phyloP scores from a whole-genome alignment of 2,888 invertebrate genomes.

The Drosophila helvetica region DNA sequence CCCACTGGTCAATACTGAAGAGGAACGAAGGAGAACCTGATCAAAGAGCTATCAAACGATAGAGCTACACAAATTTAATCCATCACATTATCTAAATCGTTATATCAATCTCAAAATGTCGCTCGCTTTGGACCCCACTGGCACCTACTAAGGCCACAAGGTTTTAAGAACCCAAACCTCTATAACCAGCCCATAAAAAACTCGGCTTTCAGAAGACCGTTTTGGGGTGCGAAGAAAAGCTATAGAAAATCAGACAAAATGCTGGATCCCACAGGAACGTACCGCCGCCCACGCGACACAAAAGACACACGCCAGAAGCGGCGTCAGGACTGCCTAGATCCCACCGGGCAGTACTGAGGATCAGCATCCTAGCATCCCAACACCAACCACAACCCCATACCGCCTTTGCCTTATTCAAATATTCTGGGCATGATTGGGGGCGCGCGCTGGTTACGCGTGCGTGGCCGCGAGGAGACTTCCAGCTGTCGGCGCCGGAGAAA shows the following conservation, averaged over 20 bases:
- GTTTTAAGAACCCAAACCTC: too few species aligned
- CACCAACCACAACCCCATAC: conserved; percentile 37
- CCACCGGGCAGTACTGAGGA: conserved; percentile 82
- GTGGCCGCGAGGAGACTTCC: conserved; percentile 84
- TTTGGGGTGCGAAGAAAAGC: background rate
- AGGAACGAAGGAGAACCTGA: conserved; percentile 12
- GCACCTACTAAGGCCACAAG: conserved; percentile 77
- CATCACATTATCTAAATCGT: background rate
- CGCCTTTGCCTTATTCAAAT: conserved; percentile 74
- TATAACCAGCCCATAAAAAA: background rate
- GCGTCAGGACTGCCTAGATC: conserved; percentile 76
- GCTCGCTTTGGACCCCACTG: conserved; percentile 82
- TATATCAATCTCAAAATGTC: conserved; percentile 76
- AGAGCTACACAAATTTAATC: background rate
- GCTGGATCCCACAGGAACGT: conserved; percentile 84
- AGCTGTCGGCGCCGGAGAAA: conserved; percentile 84
- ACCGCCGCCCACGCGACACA: conserved; percentile 78
- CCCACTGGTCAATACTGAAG: conserved; percentile 83
- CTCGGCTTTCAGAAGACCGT: background rate
- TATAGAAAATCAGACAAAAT: conserved; percentile 49
- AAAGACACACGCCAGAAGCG: conserved; percentile 71
- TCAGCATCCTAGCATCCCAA: background rate
- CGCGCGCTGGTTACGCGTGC: conserved; percentile 82
- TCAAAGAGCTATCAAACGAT: background rate
- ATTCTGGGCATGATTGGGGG: conserved; percentile 73